Evolutionary conservation across 2,888 invertebrate species (phyloP).

Genomic region (Argynnis bischoffii): DNA sequence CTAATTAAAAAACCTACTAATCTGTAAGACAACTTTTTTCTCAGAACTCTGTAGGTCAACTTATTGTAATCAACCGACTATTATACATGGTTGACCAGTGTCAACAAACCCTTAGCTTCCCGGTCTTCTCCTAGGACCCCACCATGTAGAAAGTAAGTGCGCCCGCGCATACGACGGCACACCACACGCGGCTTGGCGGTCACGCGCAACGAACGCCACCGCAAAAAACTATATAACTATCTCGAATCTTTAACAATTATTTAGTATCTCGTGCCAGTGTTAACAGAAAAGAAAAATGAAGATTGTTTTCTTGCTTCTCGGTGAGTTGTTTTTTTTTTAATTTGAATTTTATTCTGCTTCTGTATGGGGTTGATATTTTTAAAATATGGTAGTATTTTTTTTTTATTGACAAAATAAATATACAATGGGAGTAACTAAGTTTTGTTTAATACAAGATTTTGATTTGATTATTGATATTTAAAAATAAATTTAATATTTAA

Average conservation of each 20-base stretch:
- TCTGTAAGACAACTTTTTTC: neutral
- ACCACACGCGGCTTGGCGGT: conserved; percentile 70
- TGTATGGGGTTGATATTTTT: too few species aligned
- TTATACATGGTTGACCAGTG: conserved; percentile 45
- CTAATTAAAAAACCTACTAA: neutral
- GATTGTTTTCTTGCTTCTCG: conserved; percentile 61
- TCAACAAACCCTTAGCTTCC: conserved; percentile 76
- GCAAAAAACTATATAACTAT: conserved; percentile 50
- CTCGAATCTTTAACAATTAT: conserved; percentile 48
- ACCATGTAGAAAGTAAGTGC: conserved; percentile 80
- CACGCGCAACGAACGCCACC: conserved; percentile 70
- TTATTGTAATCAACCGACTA: conserved; percentile 36
- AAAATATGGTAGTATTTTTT: too few species aligned
- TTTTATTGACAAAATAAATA: too few species aligned
- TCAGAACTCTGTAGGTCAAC: neutral
- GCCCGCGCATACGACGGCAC: conserved; percentile 48
- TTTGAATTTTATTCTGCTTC: neutral
- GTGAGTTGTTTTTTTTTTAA: conserved; percentile 55
- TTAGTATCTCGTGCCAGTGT: conserved; percentile 64
- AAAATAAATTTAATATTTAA: too few species aligned
- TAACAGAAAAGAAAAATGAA: conserved; percentile 58
- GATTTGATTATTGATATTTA: too few species aligned
- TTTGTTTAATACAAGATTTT: too few species aligned
- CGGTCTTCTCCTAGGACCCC: conserved; percentile 65
- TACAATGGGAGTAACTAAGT: too few species aligned